Percentiles rank a stretch among this genome's conserved stretches.
phyloP scores from a whole-genome alignment of 2,113 vertebrate genomes.

The Athene cunicularia region DNA sequence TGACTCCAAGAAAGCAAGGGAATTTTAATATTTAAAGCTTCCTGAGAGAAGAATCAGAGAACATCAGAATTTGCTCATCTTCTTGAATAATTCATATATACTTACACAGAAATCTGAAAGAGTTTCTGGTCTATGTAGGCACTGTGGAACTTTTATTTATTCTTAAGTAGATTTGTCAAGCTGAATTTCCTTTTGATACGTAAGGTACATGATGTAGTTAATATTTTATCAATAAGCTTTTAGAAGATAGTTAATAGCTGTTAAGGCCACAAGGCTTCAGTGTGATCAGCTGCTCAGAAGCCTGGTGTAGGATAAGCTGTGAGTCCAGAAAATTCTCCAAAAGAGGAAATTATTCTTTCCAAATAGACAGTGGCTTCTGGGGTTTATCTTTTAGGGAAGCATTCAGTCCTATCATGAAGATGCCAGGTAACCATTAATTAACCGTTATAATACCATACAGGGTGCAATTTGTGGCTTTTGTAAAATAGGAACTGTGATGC shows the following conservation, averaged over 20 bases:
- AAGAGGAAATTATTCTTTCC: not conserved
- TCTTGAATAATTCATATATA: constrained; percentile 39
- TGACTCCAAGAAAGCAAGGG: constrained; percentile 16
- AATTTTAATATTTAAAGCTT: constrained; percentile 56
- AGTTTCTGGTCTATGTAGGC: not conserved
- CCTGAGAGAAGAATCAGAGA: constrained; percentile 6
- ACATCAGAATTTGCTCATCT: constrained; percentile 3
- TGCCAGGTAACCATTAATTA: not conserved
- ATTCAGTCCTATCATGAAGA: not conserved
- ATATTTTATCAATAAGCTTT: constrained; percentile 32
- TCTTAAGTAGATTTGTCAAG: constrained; percentile 29
- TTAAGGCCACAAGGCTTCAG: not conserved
- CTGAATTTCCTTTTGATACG: not conserved
- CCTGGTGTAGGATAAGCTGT: not conserved
- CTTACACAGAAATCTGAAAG: constrained; percentile 24
- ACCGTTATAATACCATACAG: not conserved
- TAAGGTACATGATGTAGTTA: not conserved
- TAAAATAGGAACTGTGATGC: not conserved
- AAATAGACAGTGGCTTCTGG: not conserved
- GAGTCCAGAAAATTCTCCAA: not conserved
- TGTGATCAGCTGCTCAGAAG: not conserved
- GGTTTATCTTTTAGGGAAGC: not conserved
- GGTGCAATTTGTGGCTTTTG: not conserved
- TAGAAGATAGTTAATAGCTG: not conserved
- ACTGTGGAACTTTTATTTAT: not conserved